Evolutionary conservation across 2,113 vertebrate genomes (phyloP).

Genomic region (Brachyistius frenatus): DNA sequence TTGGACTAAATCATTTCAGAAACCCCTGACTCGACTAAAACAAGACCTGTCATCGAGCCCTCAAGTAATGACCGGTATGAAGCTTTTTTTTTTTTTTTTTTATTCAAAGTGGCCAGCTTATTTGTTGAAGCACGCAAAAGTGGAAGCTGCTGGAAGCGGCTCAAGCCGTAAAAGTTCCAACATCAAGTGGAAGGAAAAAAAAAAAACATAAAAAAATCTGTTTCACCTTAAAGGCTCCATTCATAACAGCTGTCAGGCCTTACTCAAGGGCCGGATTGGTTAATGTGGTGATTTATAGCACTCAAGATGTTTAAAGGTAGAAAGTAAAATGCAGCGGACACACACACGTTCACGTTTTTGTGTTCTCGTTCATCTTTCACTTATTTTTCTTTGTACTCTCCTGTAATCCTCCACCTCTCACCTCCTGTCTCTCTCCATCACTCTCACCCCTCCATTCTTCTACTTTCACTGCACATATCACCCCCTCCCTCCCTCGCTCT

Average conservation of each 20-base stretch:
- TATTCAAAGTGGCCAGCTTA: neutral
- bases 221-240: conserved; percentile 39
- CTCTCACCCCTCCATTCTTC: conserved; percentile 19
- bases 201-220: neutral
- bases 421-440: conserved; percentile 8
- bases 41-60: neutral
- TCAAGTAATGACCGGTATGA: neutral
- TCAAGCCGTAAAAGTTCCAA: neutral
- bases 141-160: conserved; percentile 12
- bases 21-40: neutral
- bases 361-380: neutral
- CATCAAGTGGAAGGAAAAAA: conserved; percentile 13
- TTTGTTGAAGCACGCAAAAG: neutral
- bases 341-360: neutral
- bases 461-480: conserved; percentile 12
- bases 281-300: conserved; percentile 55
- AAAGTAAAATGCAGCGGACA: conserved; percentile 20
- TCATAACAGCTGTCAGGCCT: conserved; percentile 34
- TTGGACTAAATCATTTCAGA: too few species aligned
- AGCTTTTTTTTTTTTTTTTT: conserved; percentile 12
- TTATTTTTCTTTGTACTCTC: neutral
- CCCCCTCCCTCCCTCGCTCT: neutral
- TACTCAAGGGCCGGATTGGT: conserved; percentile 15
- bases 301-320: conserved; percentile 35
- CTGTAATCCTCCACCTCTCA: neutral